A percentile compares a stretch with the other conserved stretches of the same genome.
Conservation (phyloP, 2,113 vertebrate species). For the Rattus rattus region DNA sequence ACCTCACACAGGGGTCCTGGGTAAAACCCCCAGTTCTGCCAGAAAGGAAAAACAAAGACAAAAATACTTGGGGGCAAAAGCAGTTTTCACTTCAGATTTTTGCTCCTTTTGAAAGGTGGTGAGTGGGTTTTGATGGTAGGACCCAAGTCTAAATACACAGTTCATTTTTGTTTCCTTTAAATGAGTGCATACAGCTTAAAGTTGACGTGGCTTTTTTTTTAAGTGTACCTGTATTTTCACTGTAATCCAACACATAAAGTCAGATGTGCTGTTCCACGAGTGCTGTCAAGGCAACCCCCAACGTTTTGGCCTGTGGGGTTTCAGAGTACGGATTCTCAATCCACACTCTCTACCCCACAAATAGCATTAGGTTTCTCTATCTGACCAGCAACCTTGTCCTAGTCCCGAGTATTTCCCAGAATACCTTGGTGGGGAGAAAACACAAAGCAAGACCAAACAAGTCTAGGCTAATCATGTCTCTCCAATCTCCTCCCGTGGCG, state of each 20-base stretch:
- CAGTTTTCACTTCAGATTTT: background rate
- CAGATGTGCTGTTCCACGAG: background rate
- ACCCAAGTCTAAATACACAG: background rate
- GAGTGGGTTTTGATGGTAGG: background rate
- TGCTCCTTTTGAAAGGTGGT: background rate
- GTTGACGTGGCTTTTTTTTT: background rate
- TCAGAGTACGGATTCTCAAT: background rate
- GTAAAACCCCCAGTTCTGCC: background rate
- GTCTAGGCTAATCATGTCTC: background rate
- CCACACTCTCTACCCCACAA: background rate
- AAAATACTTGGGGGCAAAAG: background rate
- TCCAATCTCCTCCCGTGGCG: background rate
- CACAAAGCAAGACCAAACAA: background rate
- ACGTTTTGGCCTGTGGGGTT: background rate
- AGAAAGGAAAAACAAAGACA: background rate
- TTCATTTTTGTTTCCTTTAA: background rate
- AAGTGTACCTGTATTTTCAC: background rate
- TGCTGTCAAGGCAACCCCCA: too few relatives aligned
- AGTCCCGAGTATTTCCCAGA: constrained; percentile 2
- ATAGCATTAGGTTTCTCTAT: background rate
- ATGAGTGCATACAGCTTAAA: background rate
- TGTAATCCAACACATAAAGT: background rate
- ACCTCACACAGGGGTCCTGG: background rate
- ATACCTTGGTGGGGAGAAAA: background rate
- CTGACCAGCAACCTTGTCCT: background rate